A percentile compares a stretch with the other conserved stretches of the same genome.
Conservation (phyloP, 2,888 invertebrate genomes). For the Kuschelorhynchus macadamiae region DNA sequence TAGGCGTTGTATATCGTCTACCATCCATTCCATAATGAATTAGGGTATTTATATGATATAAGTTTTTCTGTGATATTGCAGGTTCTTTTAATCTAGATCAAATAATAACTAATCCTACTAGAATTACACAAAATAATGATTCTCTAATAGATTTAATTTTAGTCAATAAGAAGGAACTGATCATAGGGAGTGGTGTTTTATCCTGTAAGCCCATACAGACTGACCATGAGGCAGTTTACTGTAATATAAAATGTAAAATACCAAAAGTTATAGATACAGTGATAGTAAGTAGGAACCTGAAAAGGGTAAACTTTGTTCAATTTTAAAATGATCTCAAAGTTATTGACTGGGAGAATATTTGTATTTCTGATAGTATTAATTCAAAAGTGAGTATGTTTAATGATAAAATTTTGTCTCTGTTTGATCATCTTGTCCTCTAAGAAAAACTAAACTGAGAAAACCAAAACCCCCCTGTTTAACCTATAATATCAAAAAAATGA, state of each 20-base stretch:
- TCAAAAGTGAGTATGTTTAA: too few relatives aligned
- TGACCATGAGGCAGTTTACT: not conserved
- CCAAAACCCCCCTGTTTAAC: too few relatives aligned
- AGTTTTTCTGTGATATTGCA: not conserved
- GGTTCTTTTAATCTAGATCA: not conserved
- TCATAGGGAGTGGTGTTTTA: not conserved
- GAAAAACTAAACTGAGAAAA: too few relatives aligned
- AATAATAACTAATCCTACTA: not conserved
- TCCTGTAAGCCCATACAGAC: not conserved
- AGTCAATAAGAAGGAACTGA: not conserved
- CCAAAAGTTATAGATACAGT: too few relatives aligned
- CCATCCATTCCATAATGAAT: not conserved
- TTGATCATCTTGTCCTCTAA: too few relatives aligned
- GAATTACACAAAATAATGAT: not conserved
- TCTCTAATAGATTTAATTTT: not conserved
- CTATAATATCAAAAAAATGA: too few relatives aligned
- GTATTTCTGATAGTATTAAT: too few relatives aligned
- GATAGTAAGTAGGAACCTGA: too few relatives aligned
- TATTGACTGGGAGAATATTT: too few relatives aligned
- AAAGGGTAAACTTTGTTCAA: too few relatives aligned
- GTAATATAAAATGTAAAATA: not conserved
- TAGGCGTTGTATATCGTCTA: not conserved
- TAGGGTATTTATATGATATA: not conserved
- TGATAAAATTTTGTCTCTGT: too few relatives aligned
- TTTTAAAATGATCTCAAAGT: too few relatives aligned